These are phyloP conservation scores for Euzetes globulus DNA, from an alignment of 2,888 invertebrate species.

Conservation along the genomic window DNA sequence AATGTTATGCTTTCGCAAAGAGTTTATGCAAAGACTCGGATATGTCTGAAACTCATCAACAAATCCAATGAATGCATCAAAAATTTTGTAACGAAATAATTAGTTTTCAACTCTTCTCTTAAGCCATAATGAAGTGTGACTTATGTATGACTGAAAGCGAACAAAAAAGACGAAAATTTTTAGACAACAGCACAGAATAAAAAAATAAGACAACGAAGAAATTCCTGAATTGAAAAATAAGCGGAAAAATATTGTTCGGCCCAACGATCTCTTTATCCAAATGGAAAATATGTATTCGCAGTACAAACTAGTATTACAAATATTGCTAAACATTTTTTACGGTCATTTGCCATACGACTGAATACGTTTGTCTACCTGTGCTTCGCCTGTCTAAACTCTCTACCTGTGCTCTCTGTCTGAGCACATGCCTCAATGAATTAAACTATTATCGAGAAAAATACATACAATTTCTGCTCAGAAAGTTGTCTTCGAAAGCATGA, in stretches of 20 bases:
- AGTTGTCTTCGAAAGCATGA: too few species aligned
- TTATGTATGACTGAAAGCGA: background rate
- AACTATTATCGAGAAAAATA: background rate
- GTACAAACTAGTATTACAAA: background rate
- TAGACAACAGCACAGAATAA: background rate
- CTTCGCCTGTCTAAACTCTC: too few species aligned
- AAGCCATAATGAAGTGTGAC: conserved; percentile 8
- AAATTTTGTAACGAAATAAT: background rate
- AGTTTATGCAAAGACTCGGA: too few species aligned
- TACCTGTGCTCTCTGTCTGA: background rate
- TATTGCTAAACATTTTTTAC: conserved; percentile 20
- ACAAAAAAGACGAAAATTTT: background rate
- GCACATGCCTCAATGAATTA: conserved; percentile 24
- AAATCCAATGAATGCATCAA: conserved; percentile 9
- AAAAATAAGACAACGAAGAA: background rate
- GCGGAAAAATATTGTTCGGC: conserved; percentile 11
- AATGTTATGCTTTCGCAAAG: background rate
- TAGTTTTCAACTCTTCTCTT: background rate
- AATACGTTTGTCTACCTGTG: background rate
- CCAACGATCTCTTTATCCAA: background rate
- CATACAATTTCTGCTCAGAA: too few species aligned
- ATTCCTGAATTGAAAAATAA: background rate
- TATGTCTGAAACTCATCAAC: background rate
- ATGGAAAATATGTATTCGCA: conserved; percentile 4
- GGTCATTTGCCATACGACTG: conserved; percentile 15